These are phyloP conservation scores for Crocallis elinguaria DNA, from an alignment of 2,888 invertebrate species.

Conservation along the genomic window DNA sequence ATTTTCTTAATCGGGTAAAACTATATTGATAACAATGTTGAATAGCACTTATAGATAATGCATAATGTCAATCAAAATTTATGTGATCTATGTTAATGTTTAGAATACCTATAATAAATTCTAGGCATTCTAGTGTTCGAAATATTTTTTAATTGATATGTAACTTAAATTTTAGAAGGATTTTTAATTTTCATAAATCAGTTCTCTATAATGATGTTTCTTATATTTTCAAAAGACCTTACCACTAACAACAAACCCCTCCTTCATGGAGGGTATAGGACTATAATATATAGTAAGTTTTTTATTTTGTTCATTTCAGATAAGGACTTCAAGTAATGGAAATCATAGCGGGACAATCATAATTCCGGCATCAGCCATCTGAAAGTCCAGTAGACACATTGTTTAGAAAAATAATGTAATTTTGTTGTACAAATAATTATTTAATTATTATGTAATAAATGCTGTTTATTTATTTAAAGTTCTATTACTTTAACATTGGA, in stretches of 20 bases:
- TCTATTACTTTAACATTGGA: not conserved
- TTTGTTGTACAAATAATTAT: constrained; percentile 76
- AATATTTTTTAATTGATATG: too few species aligned
- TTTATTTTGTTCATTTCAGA: constrained; percentile 51
- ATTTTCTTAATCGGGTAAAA: too few species aligned
- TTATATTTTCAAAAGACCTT: too few species aligned
- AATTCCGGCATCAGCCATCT: constrained; percentile 41
- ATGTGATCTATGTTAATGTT: not conserved
- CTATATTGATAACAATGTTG: too few species aligned
- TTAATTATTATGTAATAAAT: constrained; percentile 64
- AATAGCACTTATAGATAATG: too few species aligned
- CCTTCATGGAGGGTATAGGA: too few species aligned
- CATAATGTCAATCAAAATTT: not conserved
- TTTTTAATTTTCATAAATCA: too few species aligned
- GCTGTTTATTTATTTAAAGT: constrained; percentile 49
- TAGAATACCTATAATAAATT: too few species aligned
- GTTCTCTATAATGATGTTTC: too few species aligned
- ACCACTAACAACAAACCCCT: too few species aligned
- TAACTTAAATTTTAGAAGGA: too few species aligned
- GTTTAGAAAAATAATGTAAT: constrained; percentile 67
- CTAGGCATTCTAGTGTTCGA: too few species aligned
- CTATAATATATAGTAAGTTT: not conserved
- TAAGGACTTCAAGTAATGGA: constrained; percentile 55
- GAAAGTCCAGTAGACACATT: constrained; percentile 59
- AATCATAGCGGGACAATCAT: constrained; percentile 53